phyloP scores from a whole-genome alignment of 2,797 vertebrate species.

The Prunella strophiata region DNA sequence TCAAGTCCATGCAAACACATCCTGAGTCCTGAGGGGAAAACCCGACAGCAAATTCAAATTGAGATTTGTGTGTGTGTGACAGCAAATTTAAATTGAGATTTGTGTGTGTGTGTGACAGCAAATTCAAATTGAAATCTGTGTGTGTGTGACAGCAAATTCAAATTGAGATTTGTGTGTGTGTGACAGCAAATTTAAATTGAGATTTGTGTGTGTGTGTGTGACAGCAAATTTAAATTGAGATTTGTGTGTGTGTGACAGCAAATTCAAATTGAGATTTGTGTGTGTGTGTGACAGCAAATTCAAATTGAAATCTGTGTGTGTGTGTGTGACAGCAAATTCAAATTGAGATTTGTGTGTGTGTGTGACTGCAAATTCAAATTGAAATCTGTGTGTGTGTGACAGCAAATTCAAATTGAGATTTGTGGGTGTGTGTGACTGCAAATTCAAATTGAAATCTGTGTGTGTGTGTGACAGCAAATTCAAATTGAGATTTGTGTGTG shows the following conservation, averaged over 20 bases:
- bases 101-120: no score
- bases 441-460: no score
- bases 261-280: background rate
- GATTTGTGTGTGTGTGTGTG: background rate
- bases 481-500: background rate
- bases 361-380: background rate
- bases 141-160: background rate
- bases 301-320: no score
- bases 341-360: background rate
- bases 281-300: background rate
- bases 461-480: no score
- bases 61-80: background rate
- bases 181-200: no score
- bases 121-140: background rate
- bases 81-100: no score
- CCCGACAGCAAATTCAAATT: background rate
- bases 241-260: no score
- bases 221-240: no score
- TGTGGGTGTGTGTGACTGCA: background rate
- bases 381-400: no score
- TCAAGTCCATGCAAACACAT: background rate
- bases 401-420: background rate
- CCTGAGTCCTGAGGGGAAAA: background rate
- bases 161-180: no score
- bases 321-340: no score